A percentile compares a stretch with the other conserved stretches of the same genome.
phyloP scores from a whole-genome alignment of 2,797 vertebrate genomes.

The Brachymystax lenok region DNA sequence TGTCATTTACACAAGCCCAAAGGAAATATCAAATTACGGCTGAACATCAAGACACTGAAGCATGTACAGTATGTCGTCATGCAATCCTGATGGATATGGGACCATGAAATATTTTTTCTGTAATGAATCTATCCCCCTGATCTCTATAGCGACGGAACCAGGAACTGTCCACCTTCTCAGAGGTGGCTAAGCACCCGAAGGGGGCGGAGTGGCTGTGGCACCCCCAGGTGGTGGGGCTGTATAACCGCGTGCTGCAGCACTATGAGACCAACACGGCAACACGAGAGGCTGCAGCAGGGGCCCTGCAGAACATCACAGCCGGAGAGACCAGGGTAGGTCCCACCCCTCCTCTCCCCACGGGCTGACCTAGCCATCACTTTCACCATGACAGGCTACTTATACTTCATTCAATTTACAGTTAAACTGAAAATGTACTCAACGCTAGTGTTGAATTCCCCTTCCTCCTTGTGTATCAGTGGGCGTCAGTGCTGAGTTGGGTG shows the following conservation, averaged over 20 bases:
- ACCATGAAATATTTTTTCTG: not conserved
- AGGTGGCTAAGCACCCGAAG: slow-evolving; percentile 86
- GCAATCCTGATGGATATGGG: not conserved
- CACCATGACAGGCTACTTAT: not conserved
- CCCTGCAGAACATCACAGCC: slow-evolving; percentile 92
- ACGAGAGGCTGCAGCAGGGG: slow-evolving; percentile 86
- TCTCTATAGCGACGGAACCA: slow-evolving; percentile 72
- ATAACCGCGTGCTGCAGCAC: slow-evolving; percentile 86
- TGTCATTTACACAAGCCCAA: not conserved
- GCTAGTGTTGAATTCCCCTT: not conserved
- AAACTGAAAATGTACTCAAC: not conserved
- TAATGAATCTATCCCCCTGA: not conserved
- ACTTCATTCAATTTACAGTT: not conserved
- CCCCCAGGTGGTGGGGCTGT: slow-evolving; percentile 85
- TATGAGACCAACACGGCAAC: slow-evolving; percentile 81
- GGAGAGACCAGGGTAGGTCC: slow-evolving; percentile 86
- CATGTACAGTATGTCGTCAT: not conserved
- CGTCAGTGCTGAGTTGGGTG: slow-evolving; percentile 84
- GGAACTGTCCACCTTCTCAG: slow-evolving; percentile 82
- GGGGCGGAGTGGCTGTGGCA: slow-evolving; percentile 97
- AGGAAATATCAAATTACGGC: not conserved
- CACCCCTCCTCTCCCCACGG: slow-evolving; percentile 54
- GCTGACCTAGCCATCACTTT: slow-evolving; percentile 48
- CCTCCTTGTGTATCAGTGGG: slow-evolving; percentile 78
- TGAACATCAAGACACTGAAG: slow-evolving; percentile 10